Percentiles rank a stretch among this genome's conserved stretches.
Conservation (phyloP, 2,113 vertebrate genomes). For the Ophthalmolycus amberensis region DNA sequence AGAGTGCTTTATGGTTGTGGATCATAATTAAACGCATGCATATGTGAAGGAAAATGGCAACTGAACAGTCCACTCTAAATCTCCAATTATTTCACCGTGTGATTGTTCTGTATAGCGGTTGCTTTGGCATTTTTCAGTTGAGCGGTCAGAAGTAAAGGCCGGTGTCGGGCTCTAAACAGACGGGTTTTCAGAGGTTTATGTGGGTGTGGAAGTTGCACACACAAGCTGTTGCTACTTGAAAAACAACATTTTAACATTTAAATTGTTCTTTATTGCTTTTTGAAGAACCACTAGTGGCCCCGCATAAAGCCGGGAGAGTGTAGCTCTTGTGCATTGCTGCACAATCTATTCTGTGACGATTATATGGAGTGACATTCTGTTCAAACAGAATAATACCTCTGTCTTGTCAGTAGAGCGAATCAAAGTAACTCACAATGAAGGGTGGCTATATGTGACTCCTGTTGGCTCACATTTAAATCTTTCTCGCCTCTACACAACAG, state of each 20-base stretch:
- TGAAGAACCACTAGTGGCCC: conserved; percentile 15
- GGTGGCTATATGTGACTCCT: not conserved
- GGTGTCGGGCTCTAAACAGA: conserved; percentile 15
- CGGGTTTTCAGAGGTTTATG: conserved; percentile 21
- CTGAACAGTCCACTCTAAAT: not conserved
- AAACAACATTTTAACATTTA: conserved; percentile 33
- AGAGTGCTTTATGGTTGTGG: conserved; percentile 1
- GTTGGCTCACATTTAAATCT: conserved; percentile 9
- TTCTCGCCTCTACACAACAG: not conserved
- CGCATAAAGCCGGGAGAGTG: not conserved
- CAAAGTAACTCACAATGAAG: conserved; percentile 25
- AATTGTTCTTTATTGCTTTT: conserved; percentile 22
- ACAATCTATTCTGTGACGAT: conserved; percentile 20
- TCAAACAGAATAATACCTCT: conserved; percentile 28
- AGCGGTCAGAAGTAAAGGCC: conserved; percentile 16
- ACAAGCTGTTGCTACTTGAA: conserved; percentile 5
- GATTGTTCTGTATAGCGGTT: conserved; percentile 13
- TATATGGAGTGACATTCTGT: conserved; percentile 17
- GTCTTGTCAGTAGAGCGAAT: not conserved
- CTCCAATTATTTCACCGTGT: not conserved
- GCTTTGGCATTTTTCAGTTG: conserved; percentile 26
- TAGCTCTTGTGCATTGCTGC: not conserved
- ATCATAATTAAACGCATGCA: conserved; percentile 1
- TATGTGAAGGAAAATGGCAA: conserved; percentile 17
- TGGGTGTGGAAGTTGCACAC: conserved; percentile 17